Conservation (phyloP, 2,113 vertebrate species). For the Hypanus sabinus region DNA sequence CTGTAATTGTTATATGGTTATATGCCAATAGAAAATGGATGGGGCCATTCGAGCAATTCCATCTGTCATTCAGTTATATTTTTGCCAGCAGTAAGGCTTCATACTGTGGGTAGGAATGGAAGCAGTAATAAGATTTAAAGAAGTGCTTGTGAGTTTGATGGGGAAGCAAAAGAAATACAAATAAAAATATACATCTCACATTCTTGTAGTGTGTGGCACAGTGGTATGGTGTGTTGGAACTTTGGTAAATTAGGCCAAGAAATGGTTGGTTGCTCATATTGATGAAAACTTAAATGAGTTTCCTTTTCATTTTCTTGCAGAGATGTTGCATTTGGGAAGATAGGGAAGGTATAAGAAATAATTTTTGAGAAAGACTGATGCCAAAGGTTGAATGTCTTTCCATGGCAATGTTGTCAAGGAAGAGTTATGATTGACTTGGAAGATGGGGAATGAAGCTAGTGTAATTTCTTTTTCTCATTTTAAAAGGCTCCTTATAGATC, state of each 20-base stretch:
- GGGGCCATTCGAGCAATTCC: background rate
- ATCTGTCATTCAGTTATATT: background rate
- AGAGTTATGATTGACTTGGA: background rate
- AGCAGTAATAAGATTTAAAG: background rate
- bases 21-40: background rate
- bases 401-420: background rate
- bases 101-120: background rate
- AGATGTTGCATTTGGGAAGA: background rate
- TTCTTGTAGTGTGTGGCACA: background rate
- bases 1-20: too few relatives aligned
- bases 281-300: background rate
- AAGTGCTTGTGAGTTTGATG: background rate
- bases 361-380: background rate
- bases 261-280: background rate
- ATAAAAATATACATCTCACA: background rate
- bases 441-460: background rate
- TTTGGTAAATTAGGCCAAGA: background rate
- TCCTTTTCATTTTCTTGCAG: background rate
- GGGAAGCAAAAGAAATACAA: background rate
- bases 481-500: background rate
- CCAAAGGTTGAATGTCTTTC: background rate
- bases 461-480: background rate
- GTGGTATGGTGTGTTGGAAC: background rate
- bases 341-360: background rate
- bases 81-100: background rate